Evolutionary conservation across 2,797 vertebrate genomes (phyloP), one percentile per base, ranked within the genome.

Genomic region (Buceros bicornis): DNA sequence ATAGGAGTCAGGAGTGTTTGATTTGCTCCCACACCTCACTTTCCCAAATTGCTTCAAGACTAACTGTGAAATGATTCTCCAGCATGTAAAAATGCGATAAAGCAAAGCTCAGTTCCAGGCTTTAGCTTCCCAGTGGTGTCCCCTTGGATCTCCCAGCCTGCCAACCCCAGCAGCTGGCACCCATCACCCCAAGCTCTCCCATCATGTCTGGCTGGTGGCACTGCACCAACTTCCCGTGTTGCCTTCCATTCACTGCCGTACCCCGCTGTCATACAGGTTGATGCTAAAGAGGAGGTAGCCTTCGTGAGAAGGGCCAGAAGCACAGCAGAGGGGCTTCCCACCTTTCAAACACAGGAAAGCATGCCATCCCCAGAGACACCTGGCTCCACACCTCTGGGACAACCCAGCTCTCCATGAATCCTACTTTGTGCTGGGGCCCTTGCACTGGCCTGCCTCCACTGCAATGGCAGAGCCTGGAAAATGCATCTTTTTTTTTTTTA

Each of bases 301-400:
- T 51, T 61, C 1, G 0, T 1, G 8, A 89, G 33, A 65, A 70
- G 51, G 57, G 35, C 15, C 2, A 3, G 35, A 33, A 1, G 3
- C 71, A 35, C 8, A 53, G 64, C 72, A 58, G 31, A 53, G 17
- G 22, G 8, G 8, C 20, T 69, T 67, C 45, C 62, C 50, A 74
- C 54, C 45, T 37, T 37, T 29, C 45, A 25, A 10, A 57, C 6
- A 6, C 8, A 45, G 57, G 37, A 61, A 54, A 31, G 13, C 11
- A 31, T 0, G 0, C 11, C 26, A 24, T n/a, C 43, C 22, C n/a
- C 21, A 25, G 50, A 53, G 71, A 58, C 24, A 35, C 4, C 5
- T 50, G 13, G 24, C n/a, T 77, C 50, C 0, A 0, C 1, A 2
- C 6, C 3, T 24, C 51, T 48, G 43, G 33, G 31, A n/a, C 72